These are phyloP conservation scores for Pteropus alecto DNA, from an alignment of 2,113 vertebrate species.

Conservation along the genomic window DNA sequence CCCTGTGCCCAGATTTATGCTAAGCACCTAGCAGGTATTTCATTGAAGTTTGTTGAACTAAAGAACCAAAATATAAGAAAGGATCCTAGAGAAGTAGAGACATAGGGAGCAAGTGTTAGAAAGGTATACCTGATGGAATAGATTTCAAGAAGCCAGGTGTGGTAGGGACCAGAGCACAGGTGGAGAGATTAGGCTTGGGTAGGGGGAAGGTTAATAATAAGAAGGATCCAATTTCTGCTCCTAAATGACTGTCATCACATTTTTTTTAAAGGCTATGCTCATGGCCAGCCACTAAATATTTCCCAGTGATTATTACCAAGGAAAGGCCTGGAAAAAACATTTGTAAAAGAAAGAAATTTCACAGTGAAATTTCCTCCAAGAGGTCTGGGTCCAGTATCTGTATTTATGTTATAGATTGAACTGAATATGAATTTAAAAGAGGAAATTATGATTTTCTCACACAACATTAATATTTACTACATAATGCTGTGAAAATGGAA, in stretches of 20 bases:
- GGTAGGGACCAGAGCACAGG: neutral
- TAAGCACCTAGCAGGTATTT: neutral
- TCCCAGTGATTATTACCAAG: neutral
- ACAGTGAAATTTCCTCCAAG: neutral
- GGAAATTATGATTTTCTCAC: neutral
- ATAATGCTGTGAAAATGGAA: neutral
- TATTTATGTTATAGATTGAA: slow-evolving; percentile 44
- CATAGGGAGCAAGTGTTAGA: neutral
- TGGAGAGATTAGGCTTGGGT: neutral
- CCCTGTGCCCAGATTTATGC: neutral
- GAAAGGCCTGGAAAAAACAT: slow-evolving; percentile 45
- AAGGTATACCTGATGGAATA: neutral
- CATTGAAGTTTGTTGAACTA: neutral
- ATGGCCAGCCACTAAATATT: slow-evolving; percentile 24
- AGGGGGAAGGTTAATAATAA: neutral
- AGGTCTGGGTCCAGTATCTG: neutral
- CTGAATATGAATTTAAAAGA: slow-evolving; percentile 5
- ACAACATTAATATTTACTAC: slow-evolving; percentile 23
- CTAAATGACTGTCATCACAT: neutral
- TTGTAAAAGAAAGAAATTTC: slow-evolving; percentile 1
- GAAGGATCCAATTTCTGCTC: neutral
- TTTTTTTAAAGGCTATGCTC: slow-evolving; percentile 29
- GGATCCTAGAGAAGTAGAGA: neutral
- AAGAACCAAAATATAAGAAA: neutral
- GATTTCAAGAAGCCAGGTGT: neutral